These are phyloP conservation scores for Coregonus sp. DNA, from an alignment of 2,797 vertebrate species.

Conservation along the genomic window DNA sequence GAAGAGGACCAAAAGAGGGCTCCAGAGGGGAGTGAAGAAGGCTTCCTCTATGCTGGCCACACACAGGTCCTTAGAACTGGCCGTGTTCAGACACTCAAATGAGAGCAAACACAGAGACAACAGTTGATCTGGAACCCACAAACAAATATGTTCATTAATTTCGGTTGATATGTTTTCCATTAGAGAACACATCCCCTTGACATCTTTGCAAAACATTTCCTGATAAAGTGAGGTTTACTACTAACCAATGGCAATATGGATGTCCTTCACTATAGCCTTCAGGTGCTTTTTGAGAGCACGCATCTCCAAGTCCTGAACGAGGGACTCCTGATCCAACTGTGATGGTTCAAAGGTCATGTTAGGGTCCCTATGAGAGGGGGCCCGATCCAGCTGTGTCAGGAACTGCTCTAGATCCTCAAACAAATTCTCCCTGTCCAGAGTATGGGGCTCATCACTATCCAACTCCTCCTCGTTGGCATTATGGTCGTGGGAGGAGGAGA, in stretches of 20 bases:
- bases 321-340: constrained; percentile 35
- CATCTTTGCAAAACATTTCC: neutral
- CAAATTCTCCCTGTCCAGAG: constrained; percentile 82
- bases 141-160: neutral
- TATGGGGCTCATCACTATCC: constrained; percentile 27
- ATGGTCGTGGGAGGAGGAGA: constrained; percentile 53
- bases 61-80: constrained; percentile 83
- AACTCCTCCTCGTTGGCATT: constrained; percentile 47
- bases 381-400: constrained; percentile 77
- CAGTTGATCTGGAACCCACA: constrained; percentile 82
- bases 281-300: constrained; percentile 77
- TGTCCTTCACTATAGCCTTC: constrained; percentile 82
- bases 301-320: constrained; percentile 54
- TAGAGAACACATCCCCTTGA: neutral
- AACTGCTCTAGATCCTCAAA: constrained; percentile 93
- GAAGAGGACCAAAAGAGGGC: constrained; percentile 86
- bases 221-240: neutral
- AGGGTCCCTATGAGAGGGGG: constrained; percentile 28
- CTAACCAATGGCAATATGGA: constrained; percentile 89
- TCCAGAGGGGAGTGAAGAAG: constrained; percentile 90
- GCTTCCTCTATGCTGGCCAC: constrained; percentile 87
- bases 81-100: constrained; percentile 87
- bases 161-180: too few species aligned
- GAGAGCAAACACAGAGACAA: constrained; percentile 87
- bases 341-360: constrained; percentile 45